These are phyloP conservation scores for Adelosebastes latens DNA, from an alignment of 2,797 vertebrate genomes.

Conservation along the genomic window DNA sequence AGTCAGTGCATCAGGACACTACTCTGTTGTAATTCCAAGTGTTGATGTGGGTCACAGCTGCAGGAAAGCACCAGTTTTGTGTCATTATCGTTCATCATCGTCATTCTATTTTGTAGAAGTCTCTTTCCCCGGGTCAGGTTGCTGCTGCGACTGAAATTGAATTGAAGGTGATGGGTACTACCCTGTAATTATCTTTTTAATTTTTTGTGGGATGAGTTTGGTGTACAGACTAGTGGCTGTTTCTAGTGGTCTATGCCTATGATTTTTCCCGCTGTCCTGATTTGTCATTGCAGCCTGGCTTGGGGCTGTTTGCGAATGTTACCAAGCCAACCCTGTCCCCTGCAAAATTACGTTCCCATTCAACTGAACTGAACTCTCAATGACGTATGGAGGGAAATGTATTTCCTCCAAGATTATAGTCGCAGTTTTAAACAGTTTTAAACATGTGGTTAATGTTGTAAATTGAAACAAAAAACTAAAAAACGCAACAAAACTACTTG, in stretches of 20 bases:
- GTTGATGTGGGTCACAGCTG: background rate
- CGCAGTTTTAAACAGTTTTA: too few relatives aligned
- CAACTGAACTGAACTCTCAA: too few relatives aligned
- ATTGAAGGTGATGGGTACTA: background rate
- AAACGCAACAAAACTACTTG: too few relatives aligned
- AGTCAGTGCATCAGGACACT: background rate
- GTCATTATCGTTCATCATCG: background rate
- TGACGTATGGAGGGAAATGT: too few relatives aligned
- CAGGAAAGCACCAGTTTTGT: background rate
- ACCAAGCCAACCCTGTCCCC: background rate
- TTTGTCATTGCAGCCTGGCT: background rate
- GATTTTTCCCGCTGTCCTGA: background rate
- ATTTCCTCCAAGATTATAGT: too few relatives aligned
- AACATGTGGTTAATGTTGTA: too few relatives aligned
- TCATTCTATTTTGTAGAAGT: background rate
- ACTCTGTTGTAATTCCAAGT: background rate
- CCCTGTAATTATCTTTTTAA: background rate
- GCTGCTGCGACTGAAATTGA: background rate
- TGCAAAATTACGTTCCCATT: too few relatives aligned
- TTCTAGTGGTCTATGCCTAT: background rate
- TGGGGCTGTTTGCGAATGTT: background rate
- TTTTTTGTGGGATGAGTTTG: background rate
- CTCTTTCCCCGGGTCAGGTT: background rate
- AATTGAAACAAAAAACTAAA: too few relatives aligned
- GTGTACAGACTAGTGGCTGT: background rate